Evolutionary conservation across 2,888 invertebrate genomes (phyloP).

Genomic region (Drosophila ochracea): DNA sequence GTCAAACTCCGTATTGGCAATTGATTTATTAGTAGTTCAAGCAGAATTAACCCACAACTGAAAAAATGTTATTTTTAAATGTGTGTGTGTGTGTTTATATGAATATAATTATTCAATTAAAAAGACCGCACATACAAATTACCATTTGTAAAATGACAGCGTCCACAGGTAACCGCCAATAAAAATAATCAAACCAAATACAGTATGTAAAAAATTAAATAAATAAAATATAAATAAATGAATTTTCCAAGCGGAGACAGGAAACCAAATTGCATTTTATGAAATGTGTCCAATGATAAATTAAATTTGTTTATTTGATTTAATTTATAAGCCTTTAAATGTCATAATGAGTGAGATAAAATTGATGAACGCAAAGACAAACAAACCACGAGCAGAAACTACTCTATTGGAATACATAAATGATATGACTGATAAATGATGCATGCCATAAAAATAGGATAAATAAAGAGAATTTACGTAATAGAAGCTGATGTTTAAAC

Average conservation of each 20-base stretch:
- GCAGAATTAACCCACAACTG: slow-evolving; percentile 14
- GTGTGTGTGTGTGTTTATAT: slow-evolving; percentile 32
- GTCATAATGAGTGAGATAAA: slow-evolving; percentile 25
- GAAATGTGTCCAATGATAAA: slow-evolving; percentile 42
- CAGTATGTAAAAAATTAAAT: slow-evolving; percentile 17
- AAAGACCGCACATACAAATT: slow-evolving; percentile 58
- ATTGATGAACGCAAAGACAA: not conserved
- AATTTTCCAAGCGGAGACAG: not conserved
- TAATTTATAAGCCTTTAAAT: slow-evolving; percentile 34
- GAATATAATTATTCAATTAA: slow-evolving; percentile 73
- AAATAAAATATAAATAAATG: slow-evolving; percentile 15
- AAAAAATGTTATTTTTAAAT: not conserved
- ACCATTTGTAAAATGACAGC: slow-evolving; percentile 37
- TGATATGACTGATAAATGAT: not conserved
- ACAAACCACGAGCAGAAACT: not conserved
- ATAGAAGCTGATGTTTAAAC: not conserved
- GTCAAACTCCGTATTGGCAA: slow-evolving; percentile 55
- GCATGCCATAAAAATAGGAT: not conserved
- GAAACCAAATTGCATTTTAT: slow-evolving; percentile 50
- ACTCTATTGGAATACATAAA: slow-evolving; percentile 1
- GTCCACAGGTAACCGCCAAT: slow-evolving; percentile 68
- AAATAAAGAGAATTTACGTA: not conserved
- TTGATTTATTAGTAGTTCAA: slow-evolving; percentile 64
- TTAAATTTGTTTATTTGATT: slow-evolving; percentile 62
- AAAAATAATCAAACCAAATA: slow-evolving; percentile 59